Evolutionary conservation across 2,113 vertebrate species (phyloP).

Genomic region (Toxotes jaculatrix): DNA sequence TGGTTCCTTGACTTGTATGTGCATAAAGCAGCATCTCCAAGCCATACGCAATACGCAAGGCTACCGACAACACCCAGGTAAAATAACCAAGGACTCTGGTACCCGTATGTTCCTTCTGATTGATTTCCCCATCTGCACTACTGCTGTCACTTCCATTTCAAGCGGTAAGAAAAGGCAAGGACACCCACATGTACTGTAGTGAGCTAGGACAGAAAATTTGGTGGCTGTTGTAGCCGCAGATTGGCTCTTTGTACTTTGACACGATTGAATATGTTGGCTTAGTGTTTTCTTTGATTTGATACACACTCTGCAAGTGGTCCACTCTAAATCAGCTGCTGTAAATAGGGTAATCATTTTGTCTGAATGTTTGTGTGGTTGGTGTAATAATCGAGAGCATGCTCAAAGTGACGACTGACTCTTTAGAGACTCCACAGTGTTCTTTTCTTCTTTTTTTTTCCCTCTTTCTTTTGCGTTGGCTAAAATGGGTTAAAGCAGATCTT

Average conservation of each 20-base stretch:
- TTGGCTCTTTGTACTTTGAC: conserved; percentile 48
- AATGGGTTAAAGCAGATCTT: conserved; percentile 4
- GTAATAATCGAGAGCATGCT: conserved; percentile 72
- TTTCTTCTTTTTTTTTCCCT: conserved; percentile 6
- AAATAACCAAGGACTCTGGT: conserved; percentile 30
- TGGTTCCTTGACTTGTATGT: conserved; percentile 57
- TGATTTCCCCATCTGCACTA: conserved; percentile 43
- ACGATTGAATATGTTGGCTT: conserved; percentile 33
- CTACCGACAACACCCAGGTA: conserved; percentile 44
- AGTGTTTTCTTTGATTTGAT: conserved; percentile 43
- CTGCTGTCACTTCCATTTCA: conserved; percentile 58
- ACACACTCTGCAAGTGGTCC: conserved; percentile 54
- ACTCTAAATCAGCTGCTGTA: conserved; percentile 61
- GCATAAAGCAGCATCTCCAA: conserved; percentile 72
- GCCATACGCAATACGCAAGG: conserved; percentile 70
- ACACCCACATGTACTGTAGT: conserved; percentile 38
- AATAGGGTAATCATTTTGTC: conserved; percentile 57
- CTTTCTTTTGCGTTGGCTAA: conserved; percentile 11
- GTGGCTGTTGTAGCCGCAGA: neutral
- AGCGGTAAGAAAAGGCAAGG: conserved; percentile 33
- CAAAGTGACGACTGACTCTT: conserved; percentile 46
- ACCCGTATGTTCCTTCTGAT: conserved; percentile 34
- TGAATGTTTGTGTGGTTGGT: conserved; percentile 62
- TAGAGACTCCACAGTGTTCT: conserved; percentile 28
- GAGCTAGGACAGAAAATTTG: neutral